These are phyloP conservation scores for Trachymyrmex septentrionalis DNA, from an alignment of 1,140 invertebrate species.

Conservation along the genomic window DNA sequence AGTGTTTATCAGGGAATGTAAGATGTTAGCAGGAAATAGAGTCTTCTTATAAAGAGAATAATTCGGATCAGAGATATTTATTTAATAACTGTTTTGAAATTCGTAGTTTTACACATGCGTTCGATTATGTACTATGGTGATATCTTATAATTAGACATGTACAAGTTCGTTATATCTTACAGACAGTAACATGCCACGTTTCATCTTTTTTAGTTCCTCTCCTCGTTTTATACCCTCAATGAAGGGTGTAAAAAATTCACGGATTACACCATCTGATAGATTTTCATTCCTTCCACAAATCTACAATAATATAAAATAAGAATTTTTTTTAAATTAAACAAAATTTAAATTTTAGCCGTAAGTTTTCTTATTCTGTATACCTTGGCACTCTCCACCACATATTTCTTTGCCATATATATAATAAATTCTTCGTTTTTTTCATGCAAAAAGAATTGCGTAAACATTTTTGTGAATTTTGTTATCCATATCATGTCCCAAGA, in stretches of 20 bases:
- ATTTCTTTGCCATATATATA: conserved; percentile 94
- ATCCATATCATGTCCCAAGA: conserved; percentile 89
- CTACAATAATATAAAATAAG: conserved; percentile 80
- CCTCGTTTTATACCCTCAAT: conserved; percentile 86
- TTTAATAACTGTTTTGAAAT: no score
- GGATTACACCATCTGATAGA: conserved; percentile 87
- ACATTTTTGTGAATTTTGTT: conserved; percentile 86
- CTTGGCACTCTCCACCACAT: conserved; percentile 95
- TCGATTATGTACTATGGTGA: no score
- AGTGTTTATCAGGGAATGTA: no score
- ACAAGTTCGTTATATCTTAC: no score
- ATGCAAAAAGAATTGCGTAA: conserved; percentile 84
- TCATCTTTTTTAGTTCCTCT: no score
- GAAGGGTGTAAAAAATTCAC: conserved; percentile 89
- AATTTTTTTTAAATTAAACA: neutral
- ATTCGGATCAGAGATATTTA: no score
- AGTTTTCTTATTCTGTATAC: conserved; percentile 73
- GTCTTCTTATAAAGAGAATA: no score
- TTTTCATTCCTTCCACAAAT: conserved; percentile 87
- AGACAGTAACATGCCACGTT: no score
- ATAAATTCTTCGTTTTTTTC: conserved; percentile 89
- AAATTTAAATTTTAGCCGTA: neutral
- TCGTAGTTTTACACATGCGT: no score
- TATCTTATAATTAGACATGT: no score
- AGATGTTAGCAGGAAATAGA: no score